Base-by-base conservation (phyloP, 2,888 invertebrate species). In the Noctua janthe region DNA sequence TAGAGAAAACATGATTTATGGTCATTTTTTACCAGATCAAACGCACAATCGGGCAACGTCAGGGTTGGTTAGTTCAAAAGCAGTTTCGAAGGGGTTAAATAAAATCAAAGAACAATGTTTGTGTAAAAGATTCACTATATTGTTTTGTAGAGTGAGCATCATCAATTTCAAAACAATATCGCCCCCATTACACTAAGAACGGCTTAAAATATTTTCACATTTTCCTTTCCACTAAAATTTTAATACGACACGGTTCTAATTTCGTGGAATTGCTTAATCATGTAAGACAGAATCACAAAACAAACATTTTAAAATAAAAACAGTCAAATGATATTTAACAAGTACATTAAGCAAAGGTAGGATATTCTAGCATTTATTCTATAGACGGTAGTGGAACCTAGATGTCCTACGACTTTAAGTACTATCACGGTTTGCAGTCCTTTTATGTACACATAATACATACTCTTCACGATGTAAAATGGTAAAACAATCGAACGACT, bases 101-200 rank as follows among this genome's bases (percentile, higher is more conserved):
- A 79, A 93, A 94, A 93, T 92, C 91, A 94, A 94, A 95, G 87
- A 92, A 87, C 83, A 85, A 85, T 87, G 2, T 83, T 92, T 92
- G 94, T 95, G 96, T 95, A 96, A 95, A 95, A 94, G 94, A 94
- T 93, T 94, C 94, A 95, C 96, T 96, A 95, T 96, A 96, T 96
- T 96, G 96, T 95, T 96, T 95, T 95, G 96, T 94, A 95, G 93
- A 94, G 86, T 91, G 91, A 92, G 89, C 92, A 92, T 90, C 91
- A 92, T 92, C 86, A 94, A 93, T 93, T 94, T 94, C 94, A 96
- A 96, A 95, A 96, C 96, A 96, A 96, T 95, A 96, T 94, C 90
- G 95, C 89, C 92, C 91, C 91, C 81, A 88, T 94, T 94, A 95
- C 95, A 95, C 94, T 79, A 81, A 78, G 83, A 89, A 90, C 91